Evolutionary conservation across 1,140 invertebrate genomes (phyloP).

Genomic region (Drosophila asahinai): DNA sequence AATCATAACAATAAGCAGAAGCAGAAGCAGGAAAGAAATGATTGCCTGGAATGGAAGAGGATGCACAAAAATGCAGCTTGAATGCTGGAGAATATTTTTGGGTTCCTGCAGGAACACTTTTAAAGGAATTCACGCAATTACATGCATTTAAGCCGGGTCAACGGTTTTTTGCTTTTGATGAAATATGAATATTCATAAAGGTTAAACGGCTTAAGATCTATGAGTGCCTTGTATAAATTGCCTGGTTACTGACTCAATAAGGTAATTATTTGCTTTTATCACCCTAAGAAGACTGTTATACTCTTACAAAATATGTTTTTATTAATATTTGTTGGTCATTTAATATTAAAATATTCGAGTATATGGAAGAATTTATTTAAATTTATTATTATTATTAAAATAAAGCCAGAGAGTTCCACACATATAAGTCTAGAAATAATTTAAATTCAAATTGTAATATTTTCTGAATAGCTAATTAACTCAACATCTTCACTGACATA

Average conservation of each 20-base stretch:
- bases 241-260: neutral
- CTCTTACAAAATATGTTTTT: no score
- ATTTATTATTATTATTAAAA: no score
- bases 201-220: neutral
- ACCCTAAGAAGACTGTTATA: no score
- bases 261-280: no score
- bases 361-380: no score
- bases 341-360: no score
- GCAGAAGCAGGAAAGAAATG: conserved; percentile 1
- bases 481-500: neutral
- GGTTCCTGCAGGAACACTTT: neutral
- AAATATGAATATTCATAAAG: neutral
- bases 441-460: neutral
- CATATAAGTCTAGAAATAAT: neutral
- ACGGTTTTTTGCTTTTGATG: neutral
- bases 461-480: neutral
- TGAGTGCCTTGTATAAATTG: neutral
- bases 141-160: neutral
- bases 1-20: conserved; percentile 31
- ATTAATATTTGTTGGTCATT: no score
- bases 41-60: conserved; percentile 4
- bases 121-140: conserved; percentile 4
- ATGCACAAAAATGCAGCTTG: neutral
- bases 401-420: no score
- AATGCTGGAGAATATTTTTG: conserved; percentile 1